Conservation (phyloP, 2,113 vertebrate species). For the Melierax canorus region DNA sequence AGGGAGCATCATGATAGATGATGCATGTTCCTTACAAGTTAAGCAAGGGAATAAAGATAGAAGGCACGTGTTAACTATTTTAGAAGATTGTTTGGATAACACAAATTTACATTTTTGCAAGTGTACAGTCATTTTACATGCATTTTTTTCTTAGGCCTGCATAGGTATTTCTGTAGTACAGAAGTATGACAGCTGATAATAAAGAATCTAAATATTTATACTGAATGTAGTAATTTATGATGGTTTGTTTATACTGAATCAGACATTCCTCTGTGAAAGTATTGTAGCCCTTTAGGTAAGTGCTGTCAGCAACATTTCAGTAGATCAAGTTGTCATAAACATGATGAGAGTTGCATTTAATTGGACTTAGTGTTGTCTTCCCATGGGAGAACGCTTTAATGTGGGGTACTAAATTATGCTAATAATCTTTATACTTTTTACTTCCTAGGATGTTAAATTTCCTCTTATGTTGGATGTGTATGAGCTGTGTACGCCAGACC, state of each 20-base stretch:
- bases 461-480: conserved; percentile 98
- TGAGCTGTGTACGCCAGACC: conserved; percentile 89
- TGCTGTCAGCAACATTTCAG: not conserved
- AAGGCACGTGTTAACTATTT: not conserved
- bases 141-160: not conserved
- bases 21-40: not conserved
- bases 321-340: not conserved
- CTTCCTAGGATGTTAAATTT: conserved; percentile 93
- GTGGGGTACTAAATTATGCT: not conserved
- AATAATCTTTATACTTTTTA: not conserved
- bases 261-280: not conserved
- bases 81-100: not conserved
- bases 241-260: not conserved
- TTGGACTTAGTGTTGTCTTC: not conserved
- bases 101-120: not conserved
- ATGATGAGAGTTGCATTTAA: not conserved
- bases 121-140: not conserved
- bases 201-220: not conserved
- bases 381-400: not conserved
- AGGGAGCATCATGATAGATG: not conserved
- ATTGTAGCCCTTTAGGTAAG: not conserved
- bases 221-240: not conserved
- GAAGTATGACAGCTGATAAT: not conserved
- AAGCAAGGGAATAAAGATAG: not conserved
- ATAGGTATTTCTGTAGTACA: rapidly evolving